A percentile compares a stretch with the other conserved stretches of the same genome.
These are phyloP conservation scores for Mya arenaria DNA, from an alignment of 1,140 invertebrate species.

Conservation along the genomic window DNA sequence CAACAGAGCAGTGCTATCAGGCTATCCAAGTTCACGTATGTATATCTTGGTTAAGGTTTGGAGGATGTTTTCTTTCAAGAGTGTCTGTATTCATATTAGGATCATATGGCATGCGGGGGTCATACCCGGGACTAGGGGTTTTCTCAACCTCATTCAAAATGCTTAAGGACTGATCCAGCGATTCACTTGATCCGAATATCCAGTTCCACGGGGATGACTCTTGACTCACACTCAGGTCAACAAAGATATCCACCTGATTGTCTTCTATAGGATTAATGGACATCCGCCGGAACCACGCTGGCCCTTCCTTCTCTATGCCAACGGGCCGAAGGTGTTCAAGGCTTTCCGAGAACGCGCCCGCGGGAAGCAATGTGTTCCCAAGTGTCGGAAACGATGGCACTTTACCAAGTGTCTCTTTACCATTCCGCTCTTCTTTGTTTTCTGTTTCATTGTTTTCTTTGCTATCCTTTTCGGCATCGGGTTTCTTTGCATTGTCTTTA, in stretches of 20 bases:
- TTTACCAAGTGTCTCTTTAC: neutral
- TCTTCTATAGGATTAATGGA: slow-evolving; percentile 56
- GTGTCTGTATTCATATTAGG: slow-evolving; percentile 1
- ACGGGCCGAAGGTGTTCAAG: slow-evolving; percentile 13
- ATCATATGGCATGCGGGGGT: slow-evolving; percentile 33
- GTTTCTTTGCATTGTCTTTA: slow-evolving; percentile 33
- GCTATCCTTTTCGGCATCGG: slow-evolving; percentile 35
- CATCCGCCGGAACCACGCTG: slow-evolving; percentile 19
- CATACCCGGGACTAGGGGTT: neutral
- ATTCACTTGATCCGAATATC: slow-evolving; percentile 59
- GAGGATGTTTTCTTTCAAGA: no score
- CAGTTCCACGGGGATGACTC: slow-evolving; percentile 56
- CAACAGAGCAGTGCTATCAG: no score
- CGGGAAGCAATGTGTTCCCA: slow-evolving; percentile 26
- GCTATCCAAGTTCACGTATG: no score
- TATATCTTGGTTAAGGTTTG: no score
- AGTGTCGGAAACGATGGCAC: neutral
- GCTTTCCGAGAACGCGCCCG: slow-evolving; percentile 33
- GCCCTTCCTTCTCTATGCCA: neutral
- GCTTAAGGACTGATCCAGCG: no score
- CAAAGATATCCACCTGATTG: slow-evolving; percentile 72
- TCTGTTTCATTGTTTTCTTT: slow-evolving; percentile 54
- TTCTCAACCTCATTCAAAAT: slow-evolving; percentile 42
- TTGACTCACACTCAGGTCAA: slow-evolving; percentile 70
- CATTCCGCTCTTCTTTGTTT: slow-evolving; percentile 2